Base-by-base conservation (phyloP, 1,140 invertebrate genomes). In the Ooceraea biroi region DNA sequence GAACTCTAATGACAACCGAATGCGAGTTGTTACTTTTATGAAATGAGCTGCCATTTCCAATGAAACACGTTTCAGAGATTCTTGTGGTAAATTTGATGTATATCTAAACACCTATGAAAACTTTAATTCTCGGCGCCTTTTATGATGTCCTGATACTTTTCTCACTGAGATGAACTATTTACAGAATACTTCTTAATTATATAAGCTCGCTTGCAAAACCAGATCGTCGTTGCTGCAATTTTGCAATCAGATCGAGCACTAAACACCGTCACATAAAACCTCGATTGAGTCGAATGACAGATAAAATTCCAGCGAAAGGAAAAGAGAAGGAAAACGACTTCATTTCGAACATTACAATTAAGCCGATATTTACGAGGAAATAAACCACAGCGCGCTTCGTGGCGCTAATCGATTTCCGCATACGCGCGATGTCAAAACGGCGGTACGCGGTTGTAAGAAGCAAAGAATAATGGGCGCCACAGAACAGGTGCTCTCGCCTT, bases 281-380 rank as follows among this genome's bases (percentile, higher is more conserved):
- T 12, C 73, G 25, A 50, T 76, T 14, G 41, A 60, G 12, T 8
- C 7, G 27, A 50, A 50, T 8, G 7, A n/a, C 44, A 17, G 63
- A 50, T 36, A 50, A 76, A 50, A 76, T 50, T 76, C 27, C 44
- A 25, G 7, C 58, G 19, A 7, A 36, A 2, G 58, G 19, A 5
- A 73, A 58, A n/a, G 30, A 57, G 22, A 17, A 63, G 12, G 27
- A 50, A 36, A 52, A 63, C 27, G 63, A 65, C 19, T 63, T 76
- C 63, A 76, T 76, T 22, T 14, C 58, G 52, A 36, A 50, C 73
- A 63, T 76, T 76, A 52, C 30, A 65, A 76, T 76, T 65, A 65
- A 55, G n/a, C 58, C 19, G 52, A 63, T 76, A 63, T 76, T 76
- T 76, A 76, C 27, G 73, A 76, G 73, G 73, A 65, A 76, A 76